Percentiles rank a stretch among this genome's conserved stretches.
phyloP scores from a whole-genome alignment of 2,888 invertebrate genomes.

The Trissonchulus latispiculum region DNA sequence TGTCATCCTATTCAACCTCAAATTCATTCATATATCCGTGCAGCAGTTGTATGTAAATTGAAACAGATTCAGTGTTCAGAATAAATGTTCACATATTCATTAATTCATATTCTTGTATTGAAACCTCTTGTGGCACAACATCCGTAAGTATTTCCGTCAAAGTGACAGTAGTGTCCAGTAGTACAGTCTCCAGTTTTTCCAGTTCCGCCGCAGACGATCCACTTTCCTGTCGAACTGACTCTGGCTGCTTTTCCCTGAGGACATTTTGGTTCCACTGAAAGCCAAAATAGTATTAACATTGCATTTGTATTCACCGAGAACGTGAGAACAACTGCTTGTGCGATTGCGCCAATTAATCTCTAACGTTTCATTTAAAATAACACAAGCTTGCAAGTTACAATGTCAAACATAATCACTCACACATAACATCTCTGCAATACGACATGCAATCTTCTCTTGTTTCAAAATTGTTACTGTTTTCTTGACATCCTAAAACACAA shows the following conservation, averaged over 20 bases:
- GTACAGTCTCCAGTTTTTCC: constrained; percentile 34
- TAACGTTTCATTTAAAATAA: too few relatives aligned
- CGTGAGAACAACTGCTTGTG: too few relatives aligned
- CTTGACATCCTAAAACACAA: constrained; percentile 36
- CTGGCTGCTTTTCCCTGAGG: constrained; percentile 42
- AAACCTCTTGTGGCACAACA: constrained; percentile 38
- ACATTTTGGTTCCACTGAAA: constrained; percentile 38
- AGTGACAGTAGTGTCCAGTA: constrained; percentile 42
- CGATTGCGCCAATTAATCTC: too few relatives aligned
- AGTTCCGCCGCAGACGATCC: constrained; percentile 38
- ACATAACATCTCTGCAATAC: constrained; percentile 39
- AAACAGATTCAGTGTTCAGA: too few relatives aligned
- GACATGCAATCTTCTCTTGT: constrained; percentile 42
- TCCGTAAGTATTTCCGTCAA: constrained; percentile 42
- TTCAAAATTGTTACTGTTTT: constrained; percentile 42
- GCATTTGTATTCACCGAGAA: too few relatives aligned
- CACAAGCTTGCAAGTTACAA: too few relatives aligned
- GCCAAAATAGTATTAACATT: too few relatives aligned
- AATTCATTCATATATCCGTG: too few relatives aligned
- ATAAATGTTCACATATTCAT: too few relatives aligned
- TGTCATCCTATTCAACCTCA: too few relatives aligned
- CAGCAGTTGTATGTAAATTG: too few relatives aligned
- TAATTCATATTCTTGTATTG: too few relatives aligned
- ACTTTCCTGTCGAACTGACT: constrained; percentile 36
- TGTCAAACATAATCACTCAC: constrained; percentile 26